A percentile compares a stretch with the other conserved stretches of the same genome.
Evolutionary conservation across 1,140 invertebrate species (phyloP).

Genomic region (Listronotus oregonensis): DNA sequence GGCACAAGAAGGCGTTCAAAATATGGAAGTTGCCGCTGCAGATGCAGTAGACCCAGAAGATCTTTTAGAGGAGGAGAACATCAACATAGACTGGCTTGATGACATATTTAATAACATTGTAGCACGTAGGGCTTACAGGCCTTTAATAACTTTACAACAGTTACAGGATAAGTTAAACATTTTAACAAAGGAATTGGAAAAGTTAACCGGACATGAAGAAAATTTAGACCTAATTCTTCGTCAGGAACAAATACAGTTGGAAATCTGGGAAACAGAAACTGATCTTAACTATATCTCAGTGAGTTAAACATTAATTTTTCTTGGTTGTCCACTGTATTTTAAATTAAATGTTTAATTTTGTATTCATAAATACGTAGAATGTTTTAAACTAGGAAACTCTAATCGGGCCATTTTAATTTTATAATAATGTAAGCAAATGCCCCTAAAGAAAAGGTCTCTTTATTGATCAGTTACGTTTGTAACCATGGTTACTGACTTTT

Average conservation of each 20-base stretch:
- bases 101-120: conserved; percentile 4
- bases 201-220: background rate
- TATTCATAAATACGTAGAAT: too few species aligned
- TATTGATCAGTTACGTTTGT: too few species aligned
- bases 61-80: background rate
- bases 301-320: background rate
- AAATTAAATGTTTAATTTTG: too few species aligned
- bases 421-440: too few species aligned
- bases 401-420: background rate
- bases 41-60: background rate
- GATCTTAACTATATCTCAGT: conserved; percentile 23
- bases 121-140: background rate
- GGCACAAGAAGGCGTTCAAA: background rate
- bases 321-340: too few species aligned
- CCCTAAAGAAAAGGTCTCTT: too few species aligned
- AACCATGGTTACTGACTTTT: too few species aligned
- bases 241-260: background rate
- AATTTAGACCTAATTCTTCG: background rate
- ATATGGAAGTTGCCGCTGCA: background rate
- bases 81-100: conserved; percentile 2
- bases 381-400: background rate
- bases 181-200: conserved; percentile 1
- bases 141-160: conserved; percentile 7
- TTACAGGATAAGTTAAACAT: conserved; percentile 8
- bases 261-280: conserved; percentile 21